Evolutionary conservation across 1,140 invertebrate genomes (phyloP).

Genomic region (Nasonia vitripennis): DNA sequence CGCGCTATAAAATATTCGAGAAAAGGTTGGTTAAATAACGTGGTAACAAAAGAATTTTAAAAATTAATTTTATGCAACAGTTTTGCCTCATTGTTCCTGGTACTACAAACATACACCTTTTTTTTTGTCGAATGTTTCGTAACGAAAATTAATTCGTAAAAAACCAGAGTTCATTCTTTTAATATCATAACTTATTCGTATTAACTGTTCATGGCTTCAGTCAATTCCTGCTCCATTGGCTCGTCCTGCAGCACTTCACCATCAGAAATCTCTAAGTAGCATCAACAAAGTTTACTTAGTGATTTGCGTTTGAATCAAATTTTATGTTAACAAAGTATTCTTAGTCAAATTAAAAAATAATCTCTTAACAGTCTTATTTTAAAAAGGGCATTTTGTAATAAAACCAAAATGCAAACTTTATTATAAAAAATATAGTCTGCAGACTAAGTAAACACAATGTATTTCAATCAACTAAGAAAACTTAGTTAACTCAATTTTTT

Average conservation of each 20-base stretch:
- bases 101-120: constrained; percentile 40
- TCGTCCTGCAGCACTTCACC: constrained; percentile 58
- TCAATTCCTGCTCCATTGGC: constrained; percentile 70
- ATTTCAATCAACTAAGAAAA: not conserved
- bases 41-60: constrained; percentile 36
- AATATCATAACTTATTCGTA: constrained; percentile 51
- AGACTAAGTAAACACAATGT: not conserved
- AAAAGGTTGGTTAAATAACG: not conserved
- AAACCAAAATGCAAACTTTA: not conserved
- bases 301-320: not conserved
- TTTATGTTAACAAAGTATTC: not conserved
- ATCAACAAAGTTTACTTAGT: not conserved
- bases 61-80: constrained; percentile 44
- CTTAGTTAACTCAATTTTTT: not conserved
- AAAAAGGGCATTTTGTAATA: not conserved
- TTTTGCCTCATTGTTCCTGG: constrained; percentile 16
- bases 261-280: not conserved
- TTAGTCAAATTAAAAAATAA: not conserved
- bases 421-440: not conserved
- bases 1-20: not conserved
- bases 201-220: constrained; percentile 69
- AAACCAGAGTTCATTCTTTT: constrained; percentile 46
- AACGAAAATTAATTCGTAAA: constrained; percentile 53
- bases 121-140: constrained; percentile 28
- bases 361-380: not conserved